phyloP scores from a whole-genome alignment of 2,797 vertebrate genomes.

The Aquila chrysaetos region DNA sequence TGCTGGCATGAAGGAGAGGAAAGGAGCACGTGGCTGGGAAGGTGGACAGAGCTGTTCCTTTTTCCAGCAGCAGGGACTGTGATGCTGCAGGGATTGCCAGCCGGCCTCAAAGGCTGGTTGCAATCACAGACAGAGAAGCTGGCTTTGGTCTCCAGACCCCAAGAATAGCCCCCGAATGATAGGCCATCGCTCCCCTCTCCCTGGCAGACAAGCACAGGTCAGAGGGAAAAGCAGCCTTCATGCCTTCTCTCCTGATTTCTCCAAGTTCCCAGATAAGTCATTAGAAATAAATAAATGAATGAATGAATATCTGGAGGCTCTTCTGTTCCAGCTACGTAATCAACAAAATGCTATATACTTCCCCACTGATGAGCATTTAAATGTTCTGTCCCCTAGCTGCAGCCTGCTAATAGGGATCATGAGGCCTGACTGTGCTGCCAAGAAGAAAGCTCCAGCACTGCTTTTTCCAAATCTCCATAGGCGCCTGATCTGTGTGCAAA shows the following conservation, averaged over 20 bases:
- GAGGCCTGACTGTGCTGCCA: background rate
- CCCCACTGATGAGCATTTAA: background rate
- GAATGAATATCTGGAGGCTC: constrained; percentile 4
- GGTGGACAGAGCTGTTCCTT: background rate
- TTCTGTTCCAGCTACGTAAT: background rate
- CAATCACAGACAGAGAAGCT: background rate
- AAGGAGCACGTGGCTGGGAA: background rate
- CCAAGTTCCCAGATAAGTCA: background rate
- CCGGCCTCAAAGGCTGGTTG: rapidly evolving
- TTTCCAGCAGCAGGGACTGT: background rate
- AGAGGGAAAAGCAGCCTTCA: background rate
- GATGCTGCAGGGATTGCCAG: background rate
- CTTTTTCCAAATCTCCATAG: background rate
- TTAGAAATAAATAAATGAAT: background rate
- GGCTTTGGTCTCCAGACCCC: background rate
- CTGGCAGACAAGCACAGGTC: background rate
- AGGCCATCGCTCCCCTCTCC: background rate
- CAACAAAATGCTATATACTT: background rate
- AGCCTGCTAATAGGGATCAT: background rate
- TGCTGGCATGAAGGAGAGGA: background rate
- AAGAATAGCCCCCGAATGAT: background rate
- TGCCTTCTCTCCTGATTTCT: background rate
- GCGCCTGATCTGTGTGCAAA: background rate
- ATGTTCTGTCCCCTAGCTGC: background rate
- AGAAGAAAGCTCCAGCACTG: background rate